phyloP scores from a whole-genome alignment of 2,888 invertebrate genomes.

The Cataglyphis altisquamis region DNA sequence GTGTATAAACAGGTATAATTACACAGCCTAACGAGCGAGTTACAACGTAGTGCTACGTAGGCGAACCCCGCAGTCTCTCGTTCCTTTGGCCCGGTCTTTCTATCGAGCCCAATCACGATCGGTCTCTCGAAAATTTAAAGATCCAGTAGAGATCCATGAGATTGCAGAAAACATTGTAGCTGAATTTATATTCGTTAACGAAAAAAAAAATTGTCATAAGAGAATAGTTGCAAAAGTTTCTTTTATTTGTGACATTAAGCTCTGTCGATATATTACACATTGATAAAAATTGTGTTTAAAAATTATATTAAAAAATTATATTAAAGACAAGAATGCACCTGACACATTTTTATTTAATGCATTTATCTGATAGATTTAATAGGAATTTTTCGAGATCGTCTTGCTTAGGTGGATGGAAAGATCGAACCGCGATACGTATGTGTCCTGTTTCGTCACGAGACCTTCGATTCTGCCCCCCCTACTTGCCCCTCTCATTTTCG shows the following conservation, averaged over 20 bases:
- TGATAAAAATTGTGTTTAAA: background rate
- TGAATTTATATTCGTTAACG: background rate
- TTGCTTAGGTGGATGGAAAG: constrained; percentile 52
- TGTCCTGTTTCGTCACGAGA: constrained; percentile 65
- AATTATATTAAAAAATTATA: background rate
- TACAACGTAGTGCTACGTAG: constrained; percentile 81
- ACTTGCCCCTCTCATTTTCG: constrained; percentile 66
- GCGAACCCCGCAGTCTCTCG: constrained; percentile 79
- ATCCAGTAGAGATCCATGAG: background rate
- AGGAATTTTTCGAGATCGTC: background rate
- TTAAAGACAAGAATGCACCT: background rate
- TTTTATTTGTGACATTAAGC: background rate
- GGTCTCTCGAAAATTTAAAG: background rate
- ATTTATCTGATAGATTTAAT: background rate
- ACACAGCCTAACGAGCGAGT: constrained; percentile 51
- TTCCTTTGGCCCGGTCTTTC: constrained; percentile 56
- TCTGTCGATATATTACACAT: too few relatives aligned
- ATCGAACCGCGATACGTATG: constrained; percentile 72
- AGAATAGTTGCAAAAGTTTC: background rate
- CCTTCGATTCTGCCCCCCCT: constrained; percentile 60
- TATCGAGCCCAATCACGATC: constrained; percentile 52
- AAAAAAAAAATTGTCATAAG: background rate
- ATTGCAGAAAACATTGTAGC: background rate
- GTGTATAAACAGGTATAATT: constrained; percentile 53
- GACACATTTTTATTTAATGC: background rate